Base-by-base conservation (phyloP, 2,888 invertebrate species). In the Harmothoe impar region DNA sequence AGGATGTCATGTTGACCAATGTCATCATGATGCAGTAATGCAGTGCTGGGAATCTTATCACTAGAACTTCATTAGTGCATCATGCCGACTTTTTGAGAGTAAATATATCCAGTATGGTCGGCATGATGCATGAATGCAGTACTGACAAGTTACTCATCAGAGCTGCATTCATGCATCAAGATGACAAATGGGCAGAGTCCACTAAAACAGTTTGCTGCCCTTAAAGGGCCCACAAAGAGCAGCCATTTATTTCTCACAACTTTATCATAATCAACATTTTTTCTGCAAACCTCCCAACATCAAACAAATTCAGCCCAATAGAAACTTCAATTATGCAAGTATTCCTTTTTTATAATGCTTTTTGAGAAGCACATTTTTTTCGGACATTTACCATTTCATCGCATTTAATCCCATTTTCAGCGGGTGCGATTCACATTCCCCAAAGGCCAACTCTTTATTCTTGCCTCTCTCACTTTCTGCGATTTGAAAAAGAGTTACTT, bases 311-410 rank as follows among this genome's bases (percentile, higher is more conserved):
- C 31, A 72, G 25, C 0, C 29, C 15, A 25, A 72, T 29, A 29
- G 72, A 62, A 72, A 29, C 72, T 72, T 72, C 72, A 72, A 72
- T 72, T 72, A 72, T 72, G 72, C 5, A 25, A 72, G 25, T 5
- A 62, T 62, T 62, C 15, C 23, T 20, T 62, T 62, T 29, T 72
- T 72, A 29, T 25, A 20, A 10, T n/a, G n/a, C n/a, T n/a, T n/a
- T n/a, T n/a, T n/a, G n/a, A 10, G 15, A 62, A n/a, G 20, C 15
- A 62, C 62, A 62, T n/a, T n/a, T 62, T 62, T 62, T 62, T 62
- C 20, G 7, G 20, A 43, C 29, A 29, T 25, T 72, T 72, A 15
- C 72, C 15, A 72, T 72, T 72, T 72, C 72, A 29, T n/a, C 0
- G 29, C 20, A 29, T 72, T 72, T 72, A 72, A 72, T 72, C 62